Conservation (phyloP, 2,888 invertebrate species). For the Xylocampa areola region DNA sequence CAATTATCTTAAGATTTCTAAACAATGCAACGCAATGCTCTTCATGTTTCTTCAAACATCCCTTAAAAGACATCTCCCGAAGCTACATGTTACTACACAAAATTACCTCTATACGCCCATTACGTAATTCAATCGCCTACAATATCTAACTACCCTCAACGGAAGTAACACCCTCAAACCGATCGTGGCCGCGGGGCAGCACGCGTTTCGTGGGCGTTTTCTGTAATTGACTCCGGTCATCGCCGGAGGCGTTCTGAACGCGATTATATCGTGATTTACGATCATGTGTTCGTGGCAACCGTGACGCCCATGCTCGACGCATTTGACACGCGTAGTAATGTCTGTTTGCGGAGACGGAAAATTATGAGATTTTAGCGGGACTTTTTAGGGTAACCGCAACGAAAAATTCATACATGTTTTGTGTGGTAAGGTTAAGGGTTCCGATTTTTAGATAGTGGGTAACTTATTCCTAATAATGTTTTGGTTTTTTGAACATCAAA, state of each 20-base stretch:
- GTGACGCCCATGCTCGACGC: conserved; percentile 58
- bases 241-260: conserved; percentile 61
- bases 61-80: neutral
- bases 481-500: neutral
- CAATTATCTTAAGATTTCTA: too few relatives aligned
- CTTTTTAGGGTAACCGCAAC: conserved; percentile 9
- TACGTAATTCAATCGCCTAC: conserved; percentile 36
- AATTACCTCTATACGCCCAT: conserved; percentile 34
- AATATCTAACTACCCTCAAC: conserved; percentile 38
- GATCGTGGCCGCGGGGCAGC: conserved; percentile 55
- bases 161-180: conserved; percentile 29
- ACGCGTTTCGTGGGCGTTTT: conserved; percentile 54
- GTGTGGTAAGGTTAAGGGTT: conserved; percentile 23
- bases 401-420: conserved; percentile 13
- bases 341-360: conserved; percentile 30
- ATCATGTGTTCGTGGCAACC: conserved; percentile 59
- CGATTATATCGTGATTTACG: conserved; percentile 67
- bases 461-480: conserved; percentile 26
- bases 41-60: neutral
- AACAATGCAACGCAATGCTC: neutral
- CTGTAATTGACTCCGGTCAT: conserved; percentile 58
- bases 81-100: neutral
- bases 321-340: conserved; percentile 54
- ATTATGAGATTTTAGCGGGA: conserved; percentile 24
- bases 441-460: neutral